A percentile compares a stretch with the other conserved stretches of the same genome.
Evolutionary conservation across 2,888 invertebrate species (phyloP).

Genomic region (Aspidiotus destructor): DNA sequence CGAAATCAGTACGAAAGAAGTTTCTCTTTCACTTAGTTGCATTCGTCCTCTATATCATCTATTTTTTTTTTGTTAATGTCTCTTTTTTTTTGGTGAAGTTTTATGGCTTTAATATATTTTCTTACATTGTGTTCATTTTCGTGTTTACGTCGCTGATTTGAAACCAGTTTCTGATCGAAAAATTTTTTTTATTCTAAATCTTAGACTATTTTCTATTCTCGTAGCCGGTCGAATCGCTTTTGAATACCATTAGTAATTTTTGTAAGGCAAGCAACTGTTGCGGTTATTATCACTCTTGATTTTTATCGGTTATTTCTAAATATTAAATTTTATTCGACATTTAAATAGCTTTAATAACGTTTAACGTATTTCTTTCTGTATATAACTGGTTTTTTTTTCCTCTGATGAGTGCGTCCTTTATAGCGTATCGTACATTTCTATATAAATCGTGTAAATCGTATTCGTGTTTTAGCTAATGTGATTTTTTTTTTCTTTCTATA

Average conservation of each 20-base stretch:
- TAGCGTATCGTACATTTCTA: background rate
- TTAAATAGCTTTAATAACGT: constrained; percentile 2
- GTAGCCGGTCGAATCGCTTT: background rate
- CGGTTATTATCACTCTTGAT: constrained; percentile 4
- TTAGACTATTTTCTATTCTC: background rate
- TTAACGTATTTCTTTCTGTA: background rate
- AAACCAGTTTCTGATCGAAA: background rate
- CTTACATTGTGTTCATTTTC: background rate
- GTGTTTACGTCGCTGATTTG: background rate
- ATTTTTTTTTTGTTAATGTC: background rate
- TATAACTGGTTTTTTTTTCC: background rate
- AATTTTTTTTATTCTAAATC: too few species aligned
- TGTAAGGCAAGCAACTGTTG: constrained; percentile 2
- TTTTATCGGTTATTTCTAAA: constrained; percentile 3
- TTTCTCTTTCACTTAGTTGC: too few species aligned
- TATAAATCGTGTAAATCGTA: background rate
- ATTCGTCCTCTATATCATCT: too few species aligned
- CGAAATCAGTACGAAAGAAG: too few species aligned
- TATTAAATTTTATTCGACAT: constrained; percentile 4
- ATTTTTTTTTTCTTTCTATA: background rate
- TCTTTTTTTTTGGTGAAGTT: background rate
- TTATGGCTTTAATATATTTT: background rate
- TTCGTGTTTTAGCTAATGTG: background rate
- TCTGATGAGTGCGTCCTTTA: background rate
- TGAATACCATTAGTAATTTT: background rate